These are phyloP conservation scores for Notodonta dromedarius DNA, from an alignment of 2,888 invertebrate species.

Conservation along the genomic window DNA sequence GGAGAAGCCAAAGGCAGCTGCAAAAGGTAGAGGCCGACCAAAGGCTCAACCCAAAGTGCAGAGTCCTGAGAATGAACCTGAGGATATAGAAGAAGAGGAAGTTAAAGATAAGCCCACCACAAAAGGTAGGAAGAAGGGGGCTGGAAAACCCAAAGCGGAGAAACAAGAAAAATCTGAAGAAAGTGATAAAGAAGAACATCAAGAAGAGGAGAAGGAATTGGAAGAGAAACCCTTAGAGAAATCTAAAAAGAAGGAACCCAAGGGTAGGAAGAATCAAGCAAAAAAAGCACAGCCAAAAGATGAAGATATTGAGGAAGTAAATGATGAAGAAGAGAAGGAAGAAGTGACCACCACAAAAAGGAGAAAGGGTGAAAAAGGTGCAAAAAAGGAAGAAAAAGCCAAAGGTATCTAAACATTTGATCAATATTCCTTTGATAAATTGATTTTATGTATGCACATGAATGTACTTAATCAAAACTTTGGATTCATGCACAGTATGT, in stretches of 20 bases:
- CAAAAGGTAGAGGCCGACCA: slow-evolving; percentile 62
- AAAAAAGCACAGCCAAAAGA: slow-evolving; percentile 67
- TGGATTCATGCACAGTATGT: no score
- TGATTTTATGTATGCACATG: no score
- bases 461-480: no score
- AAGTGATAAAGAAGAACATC: slow-evolving; percentile 47
- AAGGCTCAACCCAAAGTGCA: slow-evolving; percentile 55
- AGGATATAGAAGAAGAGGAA: slow-evolving; percentile 54
- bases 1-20: slow-evolving; percentile 39
- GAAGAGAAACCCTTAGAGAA: slow-evolving; percentile 60
- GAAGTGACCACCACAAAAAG: slow-evolving; percentile 54
- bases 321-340: slow-evolving; percentile 49
- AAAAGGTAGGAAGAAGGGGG: slow-evolving; percentile 48
- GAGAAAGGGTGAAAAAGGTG: slow-evolving; percentile 56
- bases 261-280: slow-evolving; percentile 59
- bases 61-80: slow-evolving; percentile 28
- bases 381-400: slow-evolving; percentile 64
- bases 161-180: slow-evolving; percentile 52
- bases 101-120: slow-evolving; percentile 51
- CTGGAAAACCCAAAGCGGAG: slow-evolving; percentile 33
- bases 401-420: neutral
- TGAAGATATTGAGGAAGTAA: slow-evolving; percentile 38
- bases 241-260: slow-evolving; percentile 67
- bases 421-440: no score
- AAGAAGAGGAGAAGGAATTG: slow-evolving; percentile 37